phyloP scores from a whole-genome alignment of 2,888 invertebrate species.

The Tinea trinotella region DNA sequence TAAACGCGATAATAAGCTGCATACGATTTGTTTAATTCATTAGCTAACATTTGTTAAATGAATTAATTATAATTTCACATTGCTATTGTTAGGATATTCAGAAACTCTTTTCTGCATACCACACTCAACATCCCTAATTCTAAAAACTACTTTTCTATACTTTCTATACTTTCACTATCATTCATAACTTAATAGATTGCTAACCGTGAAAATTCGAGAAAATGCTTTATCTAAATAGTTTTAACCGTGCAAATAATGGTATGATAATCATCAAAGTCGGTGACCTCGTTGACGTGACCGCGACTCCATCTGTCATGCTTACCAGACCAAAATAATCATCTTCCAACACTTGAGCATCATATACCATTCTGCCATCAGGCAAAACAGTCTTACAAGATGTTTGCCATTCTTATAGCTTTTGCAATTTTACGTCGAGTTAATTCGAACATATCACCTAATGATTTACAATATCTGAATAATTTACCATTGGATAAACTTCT shows the following conservation, averaged over 20 bases:
- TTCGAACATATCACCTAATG: slow-evolving; percentile 39
- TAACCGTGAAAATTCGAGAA: neutral
- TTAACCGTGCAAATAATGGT: slow-evolving; percentile 9
- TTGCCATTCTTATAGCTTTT: slow-evolving; percentile 29
- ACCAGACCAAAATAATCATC: slow-evolving; percentile 44
- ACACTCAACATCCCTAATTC: too few relatives aligned
- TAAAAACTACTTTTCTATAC: too few relatives aligned
- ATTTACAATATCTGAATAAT: slow-evolving; percentile 74
- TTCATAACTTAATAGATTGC: too few relatives aligned
- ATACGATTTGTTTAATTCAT: too few relatives aligned
- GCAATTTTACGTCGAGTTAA: slow-evolving; percentile 28
- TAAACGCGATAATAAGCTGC: too few relatives aligned
- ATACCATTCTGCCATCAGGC: slow-evolving; percentile 22
- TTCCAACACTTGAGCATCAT: slow-evolving; percentile 28
- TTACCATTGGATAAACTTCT: slow-evolving; percentile 79
- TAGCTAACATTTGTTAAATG: too few relatives aligned
- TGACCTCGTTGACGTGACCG: slow-evolving; percentile 39
- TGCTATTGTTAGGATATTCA: too few relatives aligned
- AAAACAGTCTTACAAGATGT: slow-evolving; percentile 32
- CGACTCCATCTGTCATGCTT: slow-evolving; percentile 41
- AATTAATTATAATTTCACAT: too few relatives aligned
- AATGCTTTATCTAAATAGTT: neutral
- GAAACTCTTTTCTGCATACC: too few relatives aligned
- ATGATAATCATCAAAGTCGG: slow-evolving; percentile 24
- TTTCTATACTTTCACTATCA: too few relatives aligned